Percentiles rank a stretch among this genome's conserved stretches.
Conservation (phyloP, 2,113 vertebrate genomes). For the Sakesphorus luctuosus region DNA sequence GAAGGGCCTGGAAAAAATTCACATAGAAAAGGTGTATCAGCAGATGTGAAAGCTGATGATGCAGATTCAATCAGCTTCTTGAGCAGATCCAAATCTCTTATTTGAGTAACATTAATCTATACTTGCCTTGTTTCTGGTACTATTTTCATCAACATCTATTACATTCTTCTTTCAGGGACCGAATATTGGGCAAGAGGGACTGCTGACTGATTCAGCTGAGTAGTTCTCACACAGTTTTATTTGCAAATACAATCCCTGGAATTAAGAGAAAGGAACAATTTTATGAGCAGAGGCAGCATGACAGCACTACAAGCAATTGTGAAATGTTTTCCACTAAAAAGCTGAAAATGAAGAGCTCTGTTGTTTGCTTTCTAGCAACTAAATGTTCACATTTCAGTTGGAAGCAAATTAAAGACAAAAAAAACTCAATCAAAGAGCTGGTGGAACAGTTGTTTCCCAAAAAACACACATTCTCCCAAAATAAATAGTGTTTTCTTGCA, state of each 20-base stretch:
- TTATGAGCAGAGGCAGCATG: slow-evolving; percentile 42
- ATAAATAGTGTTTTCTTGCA: background rate
- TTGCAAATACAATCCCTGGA: slow-evolving; percentile 19
- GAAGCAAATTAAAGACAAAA: slow-evolving; percentile 27
- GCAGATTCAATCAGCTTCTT: background rate
- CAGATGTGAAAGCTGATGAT: background rate
- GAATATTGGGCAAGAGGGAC: background rate
- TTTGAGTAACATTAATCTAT: background rate
- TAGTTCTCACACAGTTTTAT: slow-evolving; percentile 1
- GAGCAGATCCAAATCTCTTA: background rate
- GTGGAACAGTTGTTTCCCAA: background rate
- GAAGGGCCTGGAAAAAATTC: background rate
- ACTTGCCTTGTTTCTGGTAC: background rate
- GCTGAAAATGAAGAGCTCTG: slow-evolving; percentile 42
- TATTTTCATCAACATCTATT: background rate
- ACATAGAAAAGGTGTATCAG: background rate
- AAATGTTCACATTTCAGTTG: slow-evolving; percentile 27
- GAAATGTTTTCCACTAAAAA: slow-evolving; percentile 45
- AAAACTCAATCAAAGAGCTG: background rate
- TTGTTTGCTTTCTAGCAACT: slow-evolving; percentile 37
- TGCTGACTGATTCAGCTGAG: background rate
- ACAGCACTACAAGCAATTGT: slow-evolving; percentile 7
- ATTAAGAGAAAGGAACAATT: slow-evolving; percentile 31
- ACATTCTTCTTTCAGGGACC: background rate
- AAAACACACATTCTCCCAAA: background rate